A percentile compares a stretch with the other conserved stretches of the same genome.
Evolutionary conservation across 1,140 invertebrate genomes (phyloP).

Genomic region (Achatina immaculata): DNA sequence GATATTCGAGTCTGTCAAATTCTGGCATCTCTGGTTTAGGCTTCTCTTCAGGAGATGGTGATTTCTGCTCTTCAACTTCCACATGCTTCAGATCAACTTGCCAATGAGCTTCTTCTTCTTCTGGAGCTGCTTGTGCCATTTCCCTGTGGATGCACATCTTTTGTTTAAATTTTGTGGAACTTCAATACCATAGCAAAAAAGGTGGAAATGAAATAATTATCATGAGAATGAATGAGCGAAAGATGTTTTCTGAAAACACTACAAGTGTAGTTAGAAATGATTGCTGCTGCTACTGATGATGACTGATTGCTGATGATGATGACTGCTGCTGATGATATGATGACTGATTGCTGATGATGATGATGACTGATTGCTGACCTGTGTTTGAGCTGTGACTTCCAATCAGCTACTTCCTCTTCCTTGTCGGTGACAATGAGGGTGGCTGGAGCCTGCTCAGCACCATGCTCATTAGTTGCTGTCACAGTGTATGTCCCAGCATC

Average conservation of each 20-base stretch:
- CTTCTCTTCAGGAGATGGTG: conserved; percentile 51
- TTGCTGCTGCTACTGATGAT: too few species aligned
- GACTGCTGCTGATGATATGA: too few species aligned
- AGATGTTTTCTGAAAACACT: background rate
- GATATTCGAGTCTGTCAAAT: conserved; percentile 50
- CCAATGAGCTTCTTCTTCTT: conserved; percentile 54
- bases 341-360: too few species aligned
- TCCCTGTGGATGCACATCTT: conserved; percentile 53
- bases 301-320: too few species aligned
- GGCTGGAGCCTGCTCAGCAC: conserved; percentile 63
- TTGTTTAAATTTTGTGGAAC: too few species aligned
- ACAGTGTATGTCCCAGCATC: conserved; percentile 71
- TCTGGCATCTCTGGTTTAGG: conserved; percentile 49
- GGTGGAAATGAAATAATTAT: background rate
- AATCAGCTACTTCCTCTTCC: conserved; percentile 68
- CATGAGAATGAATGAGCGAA: background rate
- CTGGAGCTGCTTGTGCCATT: conserved; percentile 40
- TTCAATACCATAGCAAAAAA: conserved; percentile 5
- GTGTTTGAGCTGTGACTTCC: conserved; percentile 68
- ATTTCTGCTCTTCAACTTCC: conserved; percentile 50
- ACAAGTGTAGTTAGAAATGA: too few species aligned
- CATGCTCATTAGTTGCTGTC: conserved; percentile 68
- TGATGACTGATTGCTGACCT: conserved; percentile 49
- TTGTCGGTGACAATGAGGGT: conserved; percentile 71
- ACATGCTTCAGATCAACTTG: conserved; percentile 60